Evolutionary conservation across 1,140 invertebrate species (phyloP).

Genomic region (Mactra quadrangularis): DNA sequence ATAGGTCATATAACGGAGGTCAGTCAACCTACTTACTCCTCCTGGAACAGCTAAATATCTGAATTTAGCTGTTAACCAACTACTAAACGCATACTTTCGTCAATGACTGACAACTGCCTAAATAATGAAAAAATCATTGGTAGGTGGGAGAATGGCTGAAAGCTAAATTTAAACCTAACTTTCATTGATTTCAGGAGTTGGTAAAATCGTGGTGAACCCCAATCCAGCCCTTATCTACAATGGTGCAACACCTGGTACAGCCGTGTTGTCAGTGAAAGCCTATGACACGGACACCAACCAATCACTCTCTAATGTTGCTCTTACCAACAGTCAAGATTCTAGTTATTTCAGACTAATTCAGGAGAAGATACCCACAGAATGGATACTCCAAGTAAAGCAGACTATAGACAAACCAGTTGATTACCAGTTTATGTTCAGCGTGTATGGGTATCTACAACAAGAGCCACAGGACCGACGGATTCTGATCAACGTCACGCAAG

Average conservation of each 20-base stretch:
- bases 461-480: slow-evolving; percentile 10
- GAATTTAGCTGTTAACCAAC: no score
- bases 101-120: no score
- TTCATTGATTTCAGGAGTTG: slow-evolving; percentile 4
- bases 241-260: slow-evolving; percentile 2
- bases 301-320: background rate
- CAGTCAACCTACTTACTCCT: no score
- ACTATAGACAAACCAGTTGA: slow-evolving; percentile 57
- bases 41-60: no score
- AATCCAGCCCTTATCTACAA: slow-evolving; percentile 28
- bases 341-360: slow-evolving; percentile 42
- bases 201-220: slow-evolving; percentile 1
- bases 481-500: slow-evolving; percentile 43
- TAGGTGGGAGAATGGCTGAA: no score
- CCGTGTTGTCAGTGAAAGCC: slow-evolving; percentile 33
- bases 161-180: no score
- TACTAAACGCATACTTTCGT: no score
- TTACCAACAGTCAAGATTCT: slow-evolving; percentile 10
- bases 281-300: slow-evolving; percentile 6
- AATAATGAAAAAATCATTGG: no score
- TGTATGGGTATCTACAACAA: background rate
- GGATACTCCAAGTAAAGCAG: slow-evolving; percentile 24
- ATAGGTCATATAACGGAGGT: no score
- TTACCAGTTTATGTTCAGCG: slow-evolving; percentile 35
- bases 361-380: slow-evolving; percentile 2